Percentiles rank a stretch among this genome's conserved stretches.
Conservation (phyloP, 2,113 vertebrate species). For the Actinemys pallida region DNA sequence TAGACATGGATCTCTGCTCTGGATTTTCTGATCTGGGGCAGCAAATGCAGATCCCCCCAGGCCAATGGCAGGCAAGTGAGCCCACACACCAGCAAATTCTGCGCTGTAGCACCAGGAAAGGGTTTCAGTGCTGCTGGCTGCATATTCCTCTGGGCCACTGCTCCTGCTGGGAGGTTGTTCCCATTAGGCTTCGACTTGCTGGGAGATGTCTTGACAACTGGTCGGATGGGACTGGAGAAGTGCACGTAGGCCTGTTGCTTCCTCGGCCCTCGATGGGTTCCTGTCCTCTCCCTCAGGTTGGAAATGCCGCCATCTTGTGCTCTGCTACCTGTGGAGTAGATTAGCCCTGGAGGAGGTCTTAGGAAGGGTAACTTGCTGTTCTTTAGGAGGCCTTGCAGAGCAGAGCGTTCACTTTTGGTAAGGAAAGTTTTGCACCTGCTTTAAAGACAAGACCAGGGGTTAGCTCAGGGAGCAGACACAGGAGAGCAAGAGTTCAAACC, state of each 20-base stretch:
- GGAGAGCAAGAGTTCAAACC: background rate
- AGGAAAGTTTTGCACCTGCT: background rate
- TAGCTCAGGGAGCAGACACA: background rate
- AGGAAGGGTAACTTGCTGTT: background rate
- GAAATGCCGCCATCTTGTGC: background rate
- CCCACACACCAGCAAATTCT: slow-evolving; percentile 73
- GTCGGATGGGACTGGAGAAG: slow-evolving; percentile 74
- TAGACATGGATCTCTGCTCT: slow-evolving; percentile 81
- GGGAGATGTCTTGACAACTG: slow-evolving; percentile 18
- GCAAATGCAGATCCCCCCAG: background rate
- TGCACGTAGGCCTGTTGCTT: slow-evolving; percentile 64
- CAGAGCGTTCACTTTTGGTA: background rate
- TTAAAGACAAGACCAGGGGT: background rate
- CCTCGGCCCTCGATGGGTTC: background rate
- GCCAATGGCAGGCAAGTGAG: slow-evolving; percentile 62
- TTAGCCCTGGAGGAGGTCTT: background rate
- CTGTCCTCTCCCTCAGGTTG: background rate
- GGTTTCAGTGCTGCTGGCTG: background rate
- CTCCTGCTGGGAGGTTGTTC: background rate
- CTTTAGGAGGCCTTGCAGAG: background rate
- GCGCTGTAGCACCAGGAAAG: background rate
- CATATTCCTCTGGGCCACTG: background rate
- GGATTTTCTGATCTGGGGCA: background rate
- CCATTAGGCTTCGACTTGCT: background rate
- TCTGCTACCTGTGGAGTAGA: background rate